Evolutionary conservation across 2,797 vertebrate species (phyloP).

Genomic region (Chelidonichthys spinosus): DNA sequence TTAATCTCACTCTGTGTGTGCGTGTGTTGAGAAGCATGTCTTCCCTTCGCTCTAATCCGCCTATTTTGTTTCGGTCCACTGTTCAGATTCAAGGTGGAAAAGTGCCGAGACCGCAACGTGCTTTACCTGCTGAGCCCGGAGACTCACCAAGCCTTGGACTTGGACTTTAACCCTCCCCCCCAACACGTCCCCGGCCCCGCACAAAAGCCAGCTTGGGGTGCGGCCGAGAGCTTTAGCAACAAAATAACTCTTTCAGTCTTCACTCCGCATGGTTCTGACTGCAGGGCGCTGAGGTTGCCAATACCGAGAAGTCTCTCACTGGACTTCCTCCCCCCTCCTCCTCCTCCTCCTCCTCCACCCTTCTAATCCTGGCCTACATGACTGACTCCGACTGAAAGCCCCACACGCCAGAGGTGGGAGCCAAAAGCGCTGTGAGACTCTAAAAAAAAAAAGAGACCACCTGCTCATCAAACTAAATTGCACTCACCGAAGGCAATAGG

Average conservation of each 20-base stretch:
- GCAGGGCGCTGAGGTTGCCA: conserved; percentile 65
- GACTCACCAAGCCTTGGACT: conserved; percentile 64
- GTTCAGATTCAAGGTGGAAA: conserved; percentile 64
- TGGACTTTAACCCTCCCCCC: conserved; percentile 64
- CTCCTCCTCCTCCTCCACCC: conserved; percentile 57
- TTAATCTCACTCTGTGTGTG: conserved; percentile 42
- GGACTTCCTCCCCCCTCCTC: conserved; percentile 56
- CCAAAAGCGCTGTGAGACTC: conserved; percentile 67
- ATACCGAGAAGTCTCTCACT: conserved; percentile 58
- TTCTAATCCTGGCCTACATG: conserved; percentile 76
- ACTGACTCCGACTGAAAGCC: conserved; percentile 74
- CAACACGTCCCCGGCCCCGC: conserved; percentile 52
- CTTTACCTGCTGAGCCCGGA: conserved; percentile 81
- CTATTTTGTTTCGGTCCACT: conserved; percentile 55
- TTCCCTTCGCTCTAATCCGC: conserved; percentile 57
- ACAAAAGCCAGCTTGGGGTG: conserved; percentile 81
- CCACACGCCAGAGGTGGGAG: conserved; percentile 71
- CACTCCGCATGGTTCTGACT: conserved; percentile 72
- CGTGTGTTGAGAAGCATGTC: conserved; percentile 34
- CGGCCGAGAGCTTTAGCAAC: conserved; percentile 70
- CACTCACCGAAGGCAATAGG: conserved; percentile 69
- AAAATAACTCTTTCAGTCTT: conserved; percentile 76
- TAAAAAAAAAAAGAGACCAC: conserved; percentile 77
- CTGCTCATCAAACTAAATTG: conserved; percentile 88
- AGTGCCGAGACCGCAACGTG: conserved; percentile 69